Evolutionary conservation across 2,888 invertebrate genomes (phyloP), one percentile per base, ranked within the genome.

Genomic region (Frankliniella fusca): DNA sequence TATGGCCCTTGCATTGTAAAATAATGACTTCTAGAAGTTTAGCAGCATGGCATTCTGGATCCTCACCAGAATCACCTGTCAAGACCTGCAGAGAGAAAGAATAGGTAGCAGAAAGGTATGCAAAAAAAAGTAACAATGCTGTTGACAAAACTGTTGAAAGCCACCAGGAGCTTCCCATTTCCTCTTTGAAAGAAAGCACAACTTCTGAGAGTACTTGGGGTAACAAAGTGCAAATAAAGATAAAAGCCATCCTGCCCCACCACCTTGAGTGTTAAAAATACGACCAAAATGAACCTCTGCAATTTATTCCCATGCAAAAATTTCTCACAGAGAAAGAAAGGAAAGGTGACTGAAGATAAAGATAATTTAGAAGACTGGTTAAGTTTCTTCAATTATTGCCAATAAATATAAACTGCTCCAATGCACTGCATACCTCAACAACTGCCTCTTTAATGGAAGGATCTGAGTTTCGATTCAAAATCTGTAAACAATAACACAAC

Each of bases 21-120:
- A 99, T 93, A 84, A 99, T 94, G 15, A 99, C 97, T 90, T 99
- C 99, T 81, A 99, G 90, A 70, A 99, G 91, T 89, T 99, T 99
- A 80, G 97, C 98, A 28, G 99, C 99, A 88, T 98, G 96, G 85
- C 97, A 95, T 89, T 99, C 98, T 1, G 95, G 93, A 87, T 98
- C 97, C 88, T 99, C 98, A 0, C 95, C 96, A 48, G 93, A 91
- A 85, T 93, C 94, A 54, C 91, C 90, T 80, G 91, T 91, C 84
- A 93, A 87, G 85, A 94, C 90, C 92, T 93, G 84, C 85, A 84
- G 2, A 76, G 65, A 15, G 49, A 11, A 5, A 7, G 20, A 15
- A 12, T 5, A 15, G 11, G n/a, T 20, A 15, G n/a, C 15, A 20
- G 15, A 15, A 27, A 70, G 76, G 18, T 70, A 38, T 70, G 76